phyloP scores from a whole-genome alignment of 2,113 vertebrate species.

The Xyrauchen texanus region DNA sequence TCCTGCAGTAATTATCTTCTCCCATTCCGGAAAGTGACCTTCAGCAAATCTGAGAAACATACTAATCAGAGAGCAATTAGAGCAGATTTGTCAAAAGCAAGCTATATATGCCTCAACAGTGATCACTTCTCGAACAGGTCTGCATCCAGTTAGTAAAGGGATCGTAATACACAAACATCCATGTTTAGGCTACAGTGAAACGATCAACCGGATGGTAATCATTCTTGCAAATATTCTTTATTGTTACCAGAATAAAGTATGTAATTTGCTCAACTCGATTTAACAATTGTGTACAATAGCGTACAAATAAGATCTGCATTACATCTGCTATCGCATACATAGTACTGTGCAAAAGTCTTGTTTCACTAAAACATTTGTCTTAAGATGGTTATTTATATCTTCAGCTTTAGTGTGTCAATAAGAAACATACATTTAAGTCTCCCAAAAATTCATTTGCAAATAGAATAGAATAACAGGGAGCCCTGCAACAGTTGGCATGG shows the following conservation, averaged over 20 bases:
- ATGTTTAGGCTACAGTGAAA: not conserved
- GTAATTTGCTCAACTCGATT: not conserved
- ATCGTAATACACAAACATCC: not conserved
- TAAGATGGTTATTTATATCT: too few relatives aligned
- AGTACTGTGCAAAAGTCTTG: too few relatives aligned
- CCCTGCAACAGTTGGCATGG: too few relatives aligned
- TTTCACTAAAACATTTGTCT: too few relatives aligned
- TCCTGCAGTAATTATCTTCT: slow-evolving; percentile 41
- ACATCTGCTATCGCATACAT: not conserved
- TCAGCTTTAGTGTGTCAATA: too few relatives aligned
- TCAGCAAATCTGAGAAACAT: slow-evolving; percentile 25
- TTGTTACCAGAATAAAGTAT: not conserved
- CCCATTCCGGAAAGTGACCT: slow-evolving; percentile 21
- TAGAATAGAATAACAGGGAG: too few relatives aligned
- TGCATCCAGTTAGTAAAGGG: not conserved
- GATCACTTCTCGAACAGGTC: not conserved
- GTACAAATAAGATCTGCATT: not conserved
- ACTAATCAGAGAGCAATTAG: slow-evolving; percentile 39
- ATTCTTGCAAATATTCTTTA: not conserved
- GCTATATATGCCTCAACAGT: slow-evolving; percentile 8
- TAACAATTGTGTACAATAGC: not conserved
- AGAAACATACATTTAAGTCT: too few relatives aligned
- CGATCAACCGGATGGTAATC: slow-evolving; percentile 4
- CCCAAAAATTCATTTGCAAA: too few relatives aligned
- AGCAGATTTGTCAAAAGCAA: slow-evolving; percentile 39